phyloP scores from a whole-genome alignment of 2,888 invertebrate genomes.

The Rhagonycha fulva region DNA sequence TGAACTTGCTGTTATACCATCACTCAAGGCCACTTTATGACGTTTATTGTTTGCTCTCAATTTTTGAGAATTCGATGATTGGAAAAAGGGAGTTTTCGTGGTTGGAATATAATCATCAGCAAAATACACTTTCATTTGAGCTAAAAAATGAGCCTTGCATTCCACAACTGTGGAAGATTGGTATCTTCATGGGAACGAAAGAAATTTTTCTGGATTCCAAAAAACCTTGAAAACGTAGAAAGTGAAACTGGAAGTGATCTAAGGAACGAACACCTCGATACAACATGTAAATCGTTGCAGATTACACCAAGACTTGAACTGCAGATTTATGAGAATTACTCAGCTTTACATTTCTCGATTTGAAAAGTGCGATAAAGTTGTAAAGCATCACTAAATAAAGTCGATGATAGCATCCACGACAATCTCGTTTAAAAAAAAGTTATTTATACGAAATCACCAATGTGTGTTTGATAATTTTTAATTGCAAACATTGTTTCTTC shows the following conservation, averaged over 20 bases:
- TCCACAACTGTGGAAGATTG: too few species aligned
- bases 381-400: not conserved
- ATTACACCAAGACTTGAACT: not conserved
- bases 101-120: not conserved
- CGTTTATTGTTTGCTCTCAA: conserved; percentile 3
- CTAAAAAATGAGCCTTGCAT: too few species aligned
- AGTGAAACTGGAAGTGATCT: not conserved
- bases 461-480: not conserved
- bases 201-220: not conserved
- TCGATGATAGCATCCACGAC: not conserved
- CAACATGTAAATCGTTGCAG: not conserved
- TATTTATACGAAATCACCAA: not conserved
- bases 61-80: not conserved
- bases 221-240: not conserved
- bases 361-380: not conserved
- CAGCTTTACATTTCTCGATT: not conserved
- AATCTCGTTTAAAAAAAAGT: not conserved
- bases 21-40: conserved; percentile 10
- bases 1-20: conserved; percentile 7
- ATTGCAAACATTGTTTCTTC: conserved; percentile 2
- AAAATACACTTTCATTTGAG: too few species aligned
- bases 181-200: not conserved
- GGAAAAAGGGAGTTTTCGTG: not conserved
- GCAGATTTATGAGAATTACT: not conserved
- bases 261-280: not conserved